A percentile compares a stretch with the other conserved stretches of the same genome.
phyloP scores from a whole-genome alignment of 2,113 vertebrate species.

The Brachypteracias leptosomus region DNA sequence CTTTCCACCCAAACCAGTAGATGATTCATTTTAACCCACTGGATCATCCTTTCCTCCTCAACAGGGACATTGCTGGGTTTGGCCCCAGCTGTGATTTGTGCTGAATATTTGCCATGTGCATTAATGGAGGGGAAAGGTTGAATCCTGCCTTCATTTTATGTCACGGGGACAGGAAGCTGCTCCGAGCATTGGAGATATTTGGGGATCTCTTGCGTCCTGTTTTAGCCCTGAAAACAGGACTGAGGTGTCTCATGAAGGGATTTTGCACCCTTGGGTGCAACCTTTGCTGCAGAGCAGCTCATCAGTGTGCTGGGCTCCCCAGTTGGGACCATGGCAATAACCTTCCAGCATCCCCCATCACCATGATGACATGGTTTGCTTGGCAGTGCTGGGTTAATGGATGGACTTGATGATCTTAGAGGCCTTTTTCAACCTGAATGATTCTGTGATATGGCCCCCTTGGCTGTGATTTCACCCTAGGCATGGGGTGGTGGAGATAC shows the following conservation, averaged over 20 bases:
- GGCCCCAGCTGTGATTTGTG: rapidly evolving
- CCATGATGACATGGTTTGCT: background rate
- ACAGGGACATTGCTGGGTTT: background rate
- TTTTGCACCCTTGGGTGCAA: background rate
- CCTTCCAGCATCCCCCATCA: background rate
- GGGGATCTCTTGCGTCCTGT: background rate
- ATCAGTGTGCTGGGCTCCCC: background rate
- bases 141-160: background rate
- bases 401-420: background rate
- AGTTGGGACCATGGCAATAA: rapidly evolving
- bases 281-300: background rate
- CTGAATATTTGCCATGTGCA: rapidly evolving
- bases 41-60: background rate
- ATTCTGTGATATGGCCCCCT: rapidly evolving
- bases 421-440: background rate
- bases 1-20: background rate
- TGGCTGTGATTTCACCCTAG: background rate
- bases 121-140: rapidly evolving
- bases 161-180: background rate
- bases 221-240: background rate
- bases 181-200: rapidly evolving
- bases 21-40: background rate
- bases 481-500: background rate
- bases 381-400: background rate
- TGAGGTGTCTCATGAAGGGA: background rate